Evolutionary conservation across 2,797 vertebrate species (phyloP).

Genomic region (Passerculus sandwichensis): DNA sequence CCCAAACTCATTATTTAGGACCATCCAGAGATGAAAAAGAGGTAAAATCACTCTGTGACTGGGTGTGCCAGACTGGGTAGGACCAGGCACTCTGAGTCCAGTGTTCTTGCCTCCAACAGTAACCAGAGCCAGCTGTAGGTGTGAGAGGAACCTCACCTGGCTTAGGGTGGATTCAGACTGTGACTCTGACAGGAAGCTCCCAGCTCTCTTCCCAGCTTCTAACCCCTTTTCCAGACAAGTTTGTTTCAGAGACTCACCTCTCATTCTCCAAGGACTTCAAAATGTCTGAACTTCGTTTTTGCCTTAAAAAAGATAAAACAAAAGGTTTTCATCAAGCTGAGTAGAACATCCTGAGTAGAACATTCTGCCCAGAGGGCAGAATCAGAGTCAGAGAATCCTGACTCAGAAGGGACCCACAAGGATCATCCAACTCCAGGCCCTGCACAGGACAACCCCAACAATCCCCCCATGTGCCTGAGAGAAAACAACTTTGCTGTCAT

Average conservation of each 20-base stretch:
- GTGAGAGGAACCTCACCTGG: background rate
- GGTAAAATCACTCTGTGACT: background rate
- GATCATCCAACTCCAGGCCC: background rate
- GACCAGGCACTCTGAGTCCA: background rate
- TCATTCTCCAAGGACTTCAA: constrained; percentile 92
- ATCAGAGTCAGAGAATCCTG: background rate
- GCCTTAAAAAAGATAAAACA: constrained; percentile 72
- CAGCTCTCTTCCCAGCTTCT: background rate
- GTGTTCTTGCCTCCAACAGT: background rate
- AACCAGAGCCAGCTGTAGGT: background rate
- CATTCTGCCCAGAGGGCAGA: background rate
- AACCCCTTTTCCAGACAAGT: background rate
- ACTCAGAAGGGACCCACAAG: background rate
- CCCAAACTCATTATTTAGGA: background rate
- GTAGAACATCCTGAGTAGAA: background rate
- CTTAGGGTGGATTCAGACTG: background rate
- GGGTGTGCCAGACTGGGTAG: background rate
- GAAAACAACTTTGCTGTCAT: background rate
- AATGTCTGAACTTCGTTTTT: constrained; percentile 88
- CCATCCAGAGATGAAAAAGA: background rate
- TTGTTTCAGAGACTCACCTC: constrained; percentile 78
- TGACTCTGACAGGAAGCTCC: background rate
- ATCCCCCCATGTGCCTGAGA: background rate
- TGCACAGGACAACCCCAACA: background rate
- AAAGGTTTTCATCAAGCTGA: background rate